Evolutionary conservation across 2,888 invertebrate species (phyloP), one percentile per base, ranked within the genome.

Genomic region (Chloroclysta siterata): DNA sequence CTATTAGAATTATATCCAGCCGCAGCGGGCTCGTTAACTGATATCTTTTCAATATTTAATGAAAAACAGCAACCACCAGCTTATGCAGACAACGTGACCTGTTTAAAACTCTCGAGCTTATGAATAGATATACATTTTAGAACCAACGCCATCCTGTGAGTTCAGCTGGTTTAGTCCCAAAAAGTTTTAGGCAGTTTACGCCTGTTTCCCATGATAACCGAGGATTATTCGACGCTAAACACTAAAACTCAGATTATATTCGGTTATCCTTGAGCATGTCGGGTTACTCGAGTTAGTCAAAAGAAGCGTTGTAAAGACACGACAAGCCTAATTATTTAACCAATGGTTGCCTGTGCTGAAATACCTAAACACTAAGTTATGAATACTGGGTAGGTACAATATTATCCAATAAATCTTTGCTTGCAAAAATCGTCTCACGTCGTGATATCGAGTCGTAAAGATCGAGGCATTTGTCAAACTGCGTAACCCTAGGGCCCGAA

Each of bases 391-490:
- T 6, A 6, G 52, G 29, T n/a, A 41, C 4, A n/a, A 53, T 59
- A 51, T 59, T 51, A 54, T 42, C 29, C 51, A 22, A 59, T 62
- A 62, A 53, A 56, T 52, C 55, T 41, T 44, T 5, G 55, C 42
- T 53, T 28, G 51, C 59, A 44, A 57, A 63, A 63, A 51, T 58
- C 36, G 54, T 44, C 39, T 53, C 54, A 50, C 50, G 61, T 56
- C 53, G 63, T 67, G 62, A 67, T 55, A 58, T 58, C 51, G 52
- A 61, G 61, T 11, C 53, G 13, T 56, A 66, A 69, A 65, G 52
- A 61, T 62, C 56, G 53, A 46, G 55, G 53, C 65, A 61, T 68
- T 68, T 68, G 63, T 61, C 60, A 64, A 41, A 61, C 55, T 63
- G 57, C 46, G 60, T 44, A 59, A 56, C 64, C 64, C 48, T 63